A percentile compares a stretch with the other conserved stretches of the same genome.
Conservation (phyloP, 1,140 invertebrate genomes). For the Asobara japonica region DNA sequence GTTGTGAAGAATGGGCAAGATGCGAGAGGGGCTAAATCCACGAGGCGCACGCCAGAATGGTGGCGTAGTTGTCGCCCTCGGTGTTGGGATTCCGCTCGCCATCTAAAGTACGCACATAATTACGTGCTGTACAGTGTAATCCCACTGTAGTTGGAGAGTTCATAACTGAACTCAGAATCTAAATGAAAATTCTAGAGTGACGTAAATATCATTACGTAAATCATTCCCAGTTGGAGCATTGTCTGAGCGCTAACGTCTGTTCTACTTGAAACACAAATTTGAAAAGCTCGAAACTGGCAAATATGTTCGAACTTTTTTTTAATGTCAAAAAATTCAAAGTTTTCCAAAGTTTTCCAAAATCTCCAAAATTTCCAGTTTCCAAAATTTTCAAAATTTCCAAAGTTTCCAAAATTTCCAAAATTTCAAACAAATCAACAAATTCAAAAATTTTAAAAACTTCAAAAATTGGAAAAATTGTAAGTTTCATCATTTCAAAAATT, state of each 20-base stretch:
- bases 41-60: conserved; percentile 54
- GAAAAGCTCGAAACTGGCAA: too few species aligned
- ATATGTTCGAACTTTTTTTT: too few species aligned
- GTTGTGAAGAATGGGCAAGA: conserved; percentile 38
- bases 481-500: too few species aligned
- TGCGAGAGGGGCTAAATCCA: conserved; percentile 41
- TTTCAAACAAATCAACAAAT: too few species aligned
- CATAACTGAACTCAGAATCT: background rate
- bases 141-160: background rate
- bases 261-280: background rate
- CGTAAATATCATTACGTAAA: background rate
- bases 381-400: too few species aligned
- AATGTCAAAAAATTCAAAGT: too few species aligned
- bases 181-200: background rate
- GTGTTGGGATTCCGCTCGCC: conserved; percentile 13
- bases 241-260: background rate
- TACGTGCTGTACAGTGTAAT: background rate
- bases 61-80: conserved; percentile 34
- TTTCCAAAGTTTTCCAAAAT: too few species aligned
- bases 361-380: too few species aligned
- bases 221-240: background rate
- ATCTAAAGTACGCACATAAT: conserved; percentile 5
- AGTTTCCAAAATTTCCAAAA: too few species aligned
- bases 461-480: too few species aligned
- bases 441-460: too few species aligned